Percentiles rank a stretch among this genome's conserved stretches.
phyloP scores from a whole-genome alignment of 2,797 vertebrate species.

The Schizopygopsis pylzovi region DNA sequence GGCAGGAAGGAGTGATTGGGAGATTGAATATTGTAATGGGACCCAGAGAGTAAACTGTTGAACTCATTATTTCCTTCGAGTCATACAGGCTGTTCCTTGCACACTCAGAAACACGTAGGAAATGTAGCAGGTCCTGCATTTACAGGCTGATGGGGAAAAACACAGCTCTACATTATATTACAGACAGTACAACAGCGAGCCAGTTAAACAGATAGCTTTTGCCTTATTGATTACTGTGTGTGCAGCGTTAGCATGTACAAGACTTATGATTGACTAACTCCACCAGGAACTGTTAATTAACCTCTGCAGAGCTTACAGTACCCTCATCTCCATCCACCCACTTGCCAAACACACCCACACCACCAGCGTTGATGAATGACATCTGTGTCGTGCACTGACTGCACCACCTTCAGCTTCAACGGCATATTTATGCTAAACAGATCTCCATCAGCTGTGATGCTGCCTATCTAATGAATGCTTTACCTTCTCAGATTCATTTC shows the following conservation, averaged over 20 bases:
- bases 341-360: slow-evolving; percentile 6
- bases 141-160: slow-evolving; percentile 54
- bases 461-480: slow-evolving; percentile 46
- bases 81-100: slow-evolving; percentile 30
- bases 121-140: slow-evolving; percentile 41
- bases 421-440: slow-evolving; percentile 47
- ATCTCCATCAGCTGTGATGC: slow-evolving; percentile 16
- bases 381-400: background rate
- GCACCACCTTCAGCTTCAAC: slow-evolving; percentile 17
- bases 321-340: slow-evolving; percentile 13
- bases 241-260: background rate
- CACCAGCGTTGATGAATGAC: background rate
- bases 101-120: background rate
- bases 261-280: slow-evolving; percentile 33
- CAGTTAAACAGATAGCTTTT: slow-evolving; percentile 12
- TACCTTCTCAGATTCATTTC: slow-evolving; percentile 37
- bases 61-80: slow-evolving; percentile 40
- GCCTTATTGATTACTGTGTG: slow-evolving; percentile 26
- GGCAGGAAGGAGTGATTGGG: slow-evolving; percentile 21
- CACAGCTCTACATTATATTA: slow-evolving; percentile 22
- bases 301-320: slow-evolving; percentile 20
- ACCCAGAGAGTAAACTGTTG: slow-evolving; percentile 40
- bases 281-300: slow-evolving; percentile 52
- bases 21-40: slow-evolving; percentile 45
- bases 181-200: slow-evolving; percentile 5